Percentiles rank a stretch among this genome's conserved stretches.
These are phyloP conservation scores for Meghimatium bilineatum DNA, from an alignment of 2,888 invertebrate genomes.

Conservation along the genomic window DNA sequence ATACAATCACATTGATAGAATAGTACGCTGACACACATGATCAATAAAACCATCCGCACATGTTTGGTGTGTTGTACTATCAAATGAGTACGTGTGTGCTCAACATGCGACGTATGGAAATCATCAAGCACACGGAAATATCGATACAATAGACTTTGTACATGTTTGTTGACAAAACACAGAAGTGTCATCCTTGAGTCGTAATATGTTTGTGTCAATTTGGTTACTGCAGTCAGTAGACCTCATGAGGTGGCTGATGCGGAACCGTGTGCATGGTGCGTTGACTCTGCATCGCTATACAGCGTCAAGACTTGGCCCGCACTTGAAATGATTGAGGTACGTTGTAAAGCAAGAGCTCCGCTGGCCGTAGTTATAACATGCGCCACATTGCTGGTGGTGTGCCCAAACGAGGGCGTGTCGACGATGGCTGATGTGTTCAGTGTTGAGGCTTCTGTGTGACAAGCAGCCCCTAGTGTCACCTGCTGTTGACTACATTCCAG, in stretches of 20 bases:
- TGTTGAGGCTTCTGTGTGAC: constrained; percentile 1
- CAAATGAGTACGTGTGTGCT: too few species aligned
- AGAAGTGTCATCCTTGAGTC: neutral
- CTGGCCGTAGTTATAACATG: neutral
- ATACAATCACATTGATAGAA: too few species aligned
- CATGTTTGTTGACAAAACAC: neutral
- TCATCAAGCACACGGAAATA: too few species aligned
- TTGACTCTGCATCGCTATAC: constrained; percentile 31
- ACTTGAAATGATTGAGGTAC: constrained; percentile 39
- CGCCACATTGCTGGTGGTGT: neutral
- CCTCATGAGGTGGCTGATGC: constrained; percentile 32
- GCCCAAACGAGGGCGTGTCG: neutral
- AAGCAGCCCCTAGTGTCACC: constrained; percentile 5
- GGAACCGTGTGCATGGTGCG: constrained; percentile 11
- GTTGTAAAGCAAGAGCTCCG: constrained; percentile 26
- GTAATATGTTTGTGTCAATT: neutral
- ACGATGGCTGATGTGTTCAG: neutral
- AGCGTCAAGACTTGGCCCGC: constrained; percentile 47
- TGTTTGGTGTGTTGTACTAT: too few species aligned
- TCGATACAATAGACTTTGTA: neutral
- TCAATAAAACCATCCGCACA: too few species aligned
- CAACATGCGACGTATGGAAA: too few species aligned
- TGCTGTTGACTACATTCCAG: constrained; percentile 42
- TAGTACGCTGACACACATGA: too few species aligned
- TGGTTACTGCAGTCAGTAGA: neutral